These are phyloP conservation scores for Rhinogobio ventralis DNA, from an alignment of 2,797 vertebrate genomes.

Conservation along the genomic window DNA sequence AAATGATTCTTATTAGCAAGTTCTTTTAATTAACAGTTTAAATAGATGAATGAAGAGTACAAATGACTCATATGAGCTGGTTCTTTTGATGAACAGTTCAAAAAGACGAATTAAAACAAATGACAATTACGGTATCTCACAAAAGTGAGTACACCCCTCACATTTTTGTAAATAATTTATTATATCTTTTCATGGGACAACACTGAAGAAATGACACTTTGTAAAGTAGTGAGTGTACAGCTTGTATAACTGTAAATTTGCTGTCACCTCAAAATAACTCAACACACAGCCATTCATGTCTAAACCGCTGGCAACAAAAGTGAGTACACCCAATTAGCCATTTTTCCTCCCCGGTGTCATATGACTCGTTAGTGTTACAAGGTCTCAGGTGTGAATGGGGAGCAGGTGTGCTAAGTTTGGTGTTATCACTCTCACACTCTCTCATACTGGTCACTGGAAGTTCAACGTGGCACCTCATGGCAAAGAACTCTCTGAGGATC, in stretches of 20 bases:
- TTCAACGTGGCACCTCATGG: neutral
- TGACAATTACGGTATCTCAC: too few species aligned
- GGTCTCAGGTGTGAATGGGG: neutral
- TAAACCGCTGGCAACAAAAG: neutral
- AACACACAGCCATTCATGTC: neutral
- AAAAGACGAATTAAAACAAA: neutral
- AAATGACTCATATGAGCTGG: neutral
- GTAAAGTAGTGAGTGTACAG: neutral
- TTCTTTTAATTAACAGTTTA: neutral
- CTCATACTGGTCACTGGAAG: neutral
- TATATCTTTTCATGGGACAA: too few species aligned
- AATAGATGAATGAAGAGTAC: neutral
- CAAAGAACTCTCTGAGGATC: neutral
- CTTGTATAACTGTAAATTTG: neutral
- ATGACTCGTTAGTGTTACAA: neutral
- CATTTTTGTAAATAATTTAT: too few species aligned
- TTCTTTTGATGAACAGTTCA: neutral
- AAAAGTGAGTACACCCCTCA: too few species aligned
- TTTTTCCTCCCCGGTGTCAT: neutral
- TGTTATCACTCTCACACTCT: too few species aligned
- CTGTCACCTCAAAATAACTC: neutral
- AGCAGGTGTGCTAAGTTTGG: neutral
- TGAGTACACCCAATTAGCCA: neutral
- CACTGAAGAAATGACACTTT: too few species aligned
- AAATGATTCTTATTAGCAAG: neutral